These are phyloP conservation scores for Agrochola litura DNA, from an alignment of 2,888 invertebrate genomes.

Conservation along the genomic window DNA sequence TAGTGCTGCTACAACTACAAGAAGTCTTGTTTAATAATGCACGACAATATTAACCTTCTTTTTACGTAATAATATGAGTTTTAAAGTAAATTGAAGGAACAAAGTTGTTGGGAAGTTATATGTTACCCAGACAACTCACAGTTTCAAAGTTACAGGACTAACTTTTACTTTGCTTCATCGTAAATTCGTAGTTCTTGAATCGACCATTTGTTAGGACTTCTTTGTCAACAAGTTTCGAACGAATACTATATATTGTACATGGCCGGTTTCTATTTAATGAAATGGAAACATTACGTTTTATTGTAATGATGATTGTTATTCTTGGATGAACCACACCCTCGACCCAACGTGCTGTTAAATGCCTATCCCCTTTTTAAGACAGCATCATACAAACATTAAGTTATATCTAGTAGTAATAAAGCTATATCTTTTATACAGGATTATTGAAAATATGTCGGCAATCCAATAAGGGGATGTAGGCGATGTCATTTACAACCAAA, in stretches of 20 bases:
- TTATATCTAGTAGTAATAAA: not conserved
- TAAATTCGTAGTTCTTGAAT: conserved; percentile 22
- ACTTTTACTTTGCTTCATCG: conserved; percentile 25
- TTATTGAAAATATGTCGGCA: too few species aligned
- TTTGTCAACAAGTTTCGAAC: conserved; percentile 6
- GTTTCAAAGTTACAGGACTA: conserved; percentile 33
- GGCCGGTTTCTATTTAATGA: not conserved
- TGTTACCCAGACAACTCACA: conserved; percentile 13
- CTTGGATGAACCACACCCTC: not conserved
- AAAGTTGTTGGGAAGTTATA: conserved; percentile 18
- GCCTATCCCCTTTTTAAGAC: not conserved
- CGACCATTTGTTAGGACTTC: conserved; percentile 12
- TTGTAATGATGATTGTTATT: not conserved
- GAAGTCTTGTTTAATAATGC: conserved; percentile 52
- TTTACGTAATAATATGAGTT: conserved; percentile 25
- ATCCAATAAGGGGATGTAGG: too few species aligned
- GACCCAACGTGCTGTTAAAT: not conserved
- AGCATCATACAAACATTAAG: not conserved
- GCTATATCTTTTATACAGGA: not conserved
- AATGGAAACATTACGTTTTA: not conserved
- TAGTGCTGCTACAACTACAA: conserved; percentile 34
- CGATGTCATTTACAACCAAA: too few species aligned
- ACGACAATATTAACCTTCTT: conserved; percentile 26
- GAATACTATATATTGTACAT: not conserved
- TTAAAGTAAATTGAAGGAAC: conserved; percentile 30